Conservation (phyloP, 1,140 invertebrate species). For the Neelides sp. region DNA sequence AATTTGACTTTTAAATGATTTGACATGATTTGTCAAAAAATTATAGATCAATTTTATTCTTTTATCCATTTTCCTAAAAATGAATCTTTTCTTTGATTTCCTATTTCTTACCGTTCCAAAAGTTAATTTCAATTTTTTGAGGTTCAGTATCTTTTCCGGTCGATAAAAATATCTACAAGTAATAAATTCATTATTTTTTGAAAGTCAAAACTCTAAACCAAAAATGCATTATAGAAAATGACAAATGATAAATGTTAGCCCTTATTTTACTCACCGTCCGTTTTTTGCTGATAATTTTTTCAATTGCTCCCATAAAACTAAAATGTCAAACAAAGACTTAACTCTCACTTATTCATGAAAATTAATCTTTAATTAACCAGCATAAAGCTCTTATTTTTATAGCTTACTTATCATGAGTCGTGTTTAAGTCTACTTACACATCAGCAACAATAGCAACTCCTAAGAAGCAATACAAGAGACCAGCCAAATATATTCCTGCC, state of each 20-base stretch:
- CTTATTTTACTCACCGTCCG: constrained; percentile 37
- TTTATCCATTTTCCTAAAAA: not conserved
- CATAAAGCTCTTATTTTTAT: too few species aligned
- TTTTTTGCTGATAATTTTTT: constrained; percentile 52
- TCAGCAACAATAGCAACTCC: constrained; percentile 51
- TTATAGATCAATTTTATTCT: too few species aligned
- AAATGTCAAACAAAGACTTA: not conserved
- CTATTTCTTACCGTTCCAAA: too few species aligned
- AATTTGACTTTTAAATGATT: too few species aligned
- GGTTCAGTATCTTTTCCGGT: constrained; percentile 31
- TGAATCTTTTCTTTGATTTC: not conserved
- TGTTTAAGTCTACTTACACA: too few species aligned
- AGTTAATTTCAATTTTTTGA: constrained; percentile 34
- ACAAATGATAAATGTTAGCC: not conserved
- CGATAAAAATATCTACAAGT: constrained; percentile 26
- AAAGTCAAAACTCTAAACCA: not conserved
- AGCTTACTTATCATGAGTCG: too few species aligned
- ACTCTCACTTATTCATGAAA: constrained; percentile 34
- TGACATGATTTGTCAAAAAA: too few species aligned
- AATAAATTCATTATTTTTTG: constrained; percentile 19
- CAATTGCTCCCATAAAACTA: constrained; percentile 49
- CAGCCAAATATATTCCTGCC: constrained; percentile 42
- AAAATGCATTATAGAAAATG: constrained; percentile 18
- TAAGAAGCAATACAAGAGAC: constrained; percentile 45
- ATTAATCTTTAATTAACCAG: too few species aligned